Evolutionary conservation across 2,797 vertebrate genomes (phyloP).

Genomic region (Premnoplex brunnescens): DNA sequence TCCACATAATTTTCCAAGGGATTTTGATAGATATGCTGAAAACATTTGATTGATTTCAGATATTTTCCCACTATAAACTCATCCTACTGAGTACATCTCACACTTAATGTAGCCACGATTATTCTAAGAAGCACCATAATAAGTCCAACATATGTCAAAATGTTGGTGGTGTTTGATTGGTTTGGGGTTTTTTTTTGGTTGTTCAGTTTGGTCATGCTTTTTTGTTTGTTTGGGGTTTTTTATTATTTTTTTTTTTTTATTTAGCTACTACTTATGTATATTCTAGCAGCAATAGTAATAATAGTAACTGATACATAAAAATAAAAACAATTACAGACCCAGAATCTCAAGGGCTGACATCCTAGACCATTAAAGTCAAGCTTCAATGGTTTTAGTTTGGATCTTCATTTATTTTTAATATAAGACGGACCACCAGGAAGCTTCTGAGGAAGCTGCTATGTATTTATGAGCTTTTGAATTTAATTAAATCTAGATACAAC

Average conservation of each 20-base stretch:
- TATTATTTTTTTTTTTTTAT: not conserved
- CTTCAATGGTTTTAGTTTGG: not conserved
- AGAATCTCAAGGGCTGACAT: not conserved
- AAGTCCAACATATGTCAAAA: not conserved
- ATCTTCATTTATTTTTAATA: not conserved
- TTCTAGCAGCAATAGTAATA: not conserved
- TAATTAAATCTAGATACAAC: not conserved
- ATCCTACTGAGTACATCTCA: not conserved
- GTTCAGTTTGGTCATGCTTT: not conserved
- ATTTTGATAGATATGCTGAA: not conserved
- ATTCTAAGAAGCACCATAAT: not conserved
- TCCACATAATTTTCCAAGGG: not conserved
- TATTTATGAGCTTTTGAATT: not conserved
- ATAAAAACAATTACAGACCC: not conserved
- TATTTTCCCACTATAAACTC: not conserved
- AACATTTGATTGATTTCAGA: not conserved
- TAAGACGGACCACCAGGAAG: fast-evolving
- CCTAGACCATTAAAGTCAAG: not conserved
- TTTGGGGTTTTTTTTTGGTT: not conserved
- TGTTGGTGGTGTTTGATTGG: not conserved
- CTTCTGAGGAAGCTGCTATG: not conserved
- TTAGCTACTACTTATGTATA: not conserved
- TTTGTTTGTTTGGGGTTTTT: not conserved
- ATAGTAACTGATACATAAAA: not conserved
- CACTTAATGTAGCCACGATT: not conserved